Percentiles rank a stretch among this genome's conserved stretches.
Evolutionary conservation across 2,113 vertebrate genomes (phyloP).

Genomic region (Bolborhynchus lineola): DNA sequence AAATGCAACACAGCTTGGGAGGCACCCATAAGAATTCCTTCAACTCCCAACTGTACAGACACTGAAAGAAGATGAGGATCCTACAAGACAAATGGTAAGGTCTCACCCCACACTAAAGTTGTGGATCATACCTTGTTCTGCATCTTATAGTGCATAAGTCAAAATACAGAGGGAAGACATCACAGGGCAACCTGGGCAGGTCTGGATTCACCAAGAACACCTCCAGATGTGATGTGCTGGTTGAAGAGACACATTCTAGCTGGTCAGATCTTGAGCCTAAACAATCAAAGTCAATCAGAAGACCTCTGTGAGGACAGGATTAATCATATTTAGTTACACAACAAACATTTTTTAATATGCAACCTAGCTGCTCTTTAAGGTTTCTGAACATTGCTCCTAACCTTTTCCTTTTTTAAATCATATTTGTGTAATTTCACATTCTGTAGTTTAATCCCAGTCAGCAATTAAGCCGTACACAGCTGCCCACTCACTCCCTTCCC

Average conservation of each 20-base stretch:
- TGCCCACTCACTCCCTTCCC: rapidly evolving
- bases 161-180: conserved; percentile 15
- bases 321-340: not conserved
- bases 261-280: not conserved
- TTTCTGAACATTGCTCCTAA: not conserved
- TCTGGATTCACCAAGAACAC: conserved; percentile 30
- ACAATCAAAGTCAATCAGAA: not conserved
- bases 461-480: not conserved
- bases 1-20: not conserved
- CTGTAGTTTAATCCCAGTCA: not conserved
- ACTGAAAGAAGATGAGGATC: not conserved
- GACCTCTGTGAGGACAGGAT: not conserved
- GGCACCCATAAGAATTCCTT: not conserved
- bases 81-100: not conserved
- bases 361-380: not conserved
- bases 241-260: not conserved
- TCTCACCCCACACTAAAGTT: not conserved
- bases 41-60: not conserved
- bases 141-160: conserved; percentile 6
- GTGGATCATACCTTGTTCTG: conserved; percentile 55
- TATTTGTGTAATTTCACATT: not conserved
- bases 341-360: not conserved
- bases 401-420: not conserved
- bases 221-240: not conserved
- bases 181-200: conserved; percentile 39